Evolutionary conservation across 1,140 invertebrate species (phyloP).

Genomic region (Drosophila triauraria): DNA sequence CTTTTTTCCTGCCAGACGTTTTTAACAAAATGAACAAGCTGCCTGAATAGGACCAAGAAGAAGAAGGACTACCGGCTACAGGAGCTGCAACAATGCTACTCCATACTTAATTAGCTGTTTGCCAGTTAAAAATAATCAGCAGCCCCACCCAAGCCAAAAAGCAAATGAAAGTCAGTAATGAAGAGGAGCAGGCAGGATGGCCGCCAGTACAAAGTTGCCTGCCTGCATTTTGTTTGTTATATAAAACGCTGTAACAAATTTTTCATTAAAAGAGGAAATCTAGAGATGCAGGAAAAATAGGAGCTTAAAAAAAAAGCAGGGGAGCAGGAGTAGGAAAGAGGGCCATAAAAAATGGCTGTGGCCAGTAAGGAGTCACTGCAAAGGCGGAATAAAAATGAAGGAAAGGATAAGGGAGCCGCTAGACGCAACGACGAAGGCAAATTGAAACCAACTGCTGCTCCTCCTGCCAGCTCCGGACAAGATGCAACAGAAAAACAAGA

Average conservation of each 20-base stretch:
- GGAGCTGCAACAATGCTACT: slow-evolving; percentile 67
- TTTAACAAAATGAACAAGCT: slow-evolving; percentile 70
- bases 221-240: slow-evolving; percentile 77
- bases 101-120: slow-evolving; percentile 84
- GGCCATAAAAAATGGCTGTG: slow-evolving; percentile 73
- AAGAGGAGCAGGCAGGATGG: slow-evolving; percentile 31
- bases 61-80: slow-evolving; percentile 21
- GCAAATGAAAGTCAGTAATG: slow-evolving; percentile 78
- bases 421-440: slow-evolving; percentile 10
- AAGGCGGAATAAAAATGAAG: slow-evolving; percentile 29
- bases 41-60: slow-evolving; percentile 4
- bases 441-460: slow-evolving; percentile 41
- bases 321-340: slow-evolving; percentile 15
- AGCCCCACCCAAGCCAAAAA: slow-evolving; percentile 67
- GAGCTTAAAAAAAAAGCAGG: slow-evolving; percentile 3
- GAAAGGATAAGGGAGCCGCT: slow-evolving; percentile 27
- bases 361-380: slow-evolving; percentile 59
- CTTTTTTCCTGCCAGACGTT: slow-evolving; percentile 35
- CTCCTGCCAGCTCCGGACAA: slow-evolving; percentile 1
- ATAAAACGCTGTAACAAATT: slow-evolving; percentile 81
- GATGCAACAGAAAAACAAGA: slow-evolving; percentile 9
- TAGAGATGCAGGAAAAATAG: slow-evolving; percentile 57
- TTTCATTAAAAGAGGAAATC: slow-evolving; percentile 83
- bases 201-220: slow-evolving; percentile 65
- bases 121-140: slow-evolving; percentile 83